Evolutionary conservation across 2,888 invertebrate species (phyloP).

Genomic region (Apantesis nais): DNA sequence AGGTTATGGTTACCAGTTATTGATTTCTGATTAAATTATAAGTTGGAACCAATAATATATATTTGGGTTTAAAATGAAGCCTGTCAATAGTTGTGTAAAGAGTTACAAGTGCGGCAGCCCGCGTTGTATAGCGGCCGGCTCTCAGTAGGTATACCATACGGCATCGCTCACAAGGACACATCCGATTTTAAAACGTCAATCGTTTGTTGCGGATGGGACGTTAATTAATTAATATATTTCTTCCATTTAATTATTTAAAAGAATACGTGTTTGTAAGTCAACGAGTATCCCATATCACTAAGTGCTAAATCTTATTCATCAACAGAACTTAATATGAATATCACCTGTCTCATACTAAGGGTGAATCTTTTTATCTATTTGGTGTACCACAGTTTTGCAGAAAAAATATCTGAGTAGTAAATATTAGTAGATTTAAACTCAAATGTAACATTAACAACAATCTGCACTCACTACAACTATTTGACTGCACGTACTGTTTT

Average conservation of each 20-base stretch:
- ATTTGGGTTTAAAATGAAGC: constrained; percentile 44
- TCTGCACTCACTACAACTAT: too few species aligned
- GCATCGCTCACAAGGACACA: neutral
- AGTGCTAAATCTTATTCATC: too few species aligned
- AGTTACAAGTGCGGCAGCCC: constrained; percentile 39
- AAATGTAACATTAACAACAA: too few species aligned
- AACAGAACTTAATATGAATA: too few species aligned
- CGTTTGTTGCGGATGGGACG: neutral
- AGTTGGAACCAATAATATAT: constrained; percentile 36
- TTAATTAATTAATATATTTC: neutral
- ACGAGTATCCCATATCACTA: neutral
- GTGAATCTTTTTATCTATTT: too few species aligned
- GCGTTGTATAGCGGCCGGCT: constrained; percentile 26
- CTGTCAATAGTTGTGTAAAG: constrained; percentile 47
- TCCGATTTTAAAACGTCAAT: neutral
- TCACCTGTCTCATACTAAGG: too few species aligned
- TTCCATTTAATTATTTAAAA: neutral
- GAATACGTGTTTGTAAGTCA: neutral
- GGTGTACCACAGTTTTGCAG: too few species aligned
- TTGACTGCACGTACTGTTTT: too few species aligned
- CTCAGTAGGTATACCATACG: constrained; percentile 1
- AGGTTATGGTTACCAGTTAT: neutral
- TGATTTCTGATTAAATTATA: constrained; percentile 9
- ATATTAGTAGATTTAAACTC: too few species aligned
- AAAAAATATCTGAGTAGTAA: too few species aligned